These are phyloP conservation scores for Bombus turneri DNA, from an alignment of 1,140 invertebrate species.

Conservation along the genomic window DNA sequence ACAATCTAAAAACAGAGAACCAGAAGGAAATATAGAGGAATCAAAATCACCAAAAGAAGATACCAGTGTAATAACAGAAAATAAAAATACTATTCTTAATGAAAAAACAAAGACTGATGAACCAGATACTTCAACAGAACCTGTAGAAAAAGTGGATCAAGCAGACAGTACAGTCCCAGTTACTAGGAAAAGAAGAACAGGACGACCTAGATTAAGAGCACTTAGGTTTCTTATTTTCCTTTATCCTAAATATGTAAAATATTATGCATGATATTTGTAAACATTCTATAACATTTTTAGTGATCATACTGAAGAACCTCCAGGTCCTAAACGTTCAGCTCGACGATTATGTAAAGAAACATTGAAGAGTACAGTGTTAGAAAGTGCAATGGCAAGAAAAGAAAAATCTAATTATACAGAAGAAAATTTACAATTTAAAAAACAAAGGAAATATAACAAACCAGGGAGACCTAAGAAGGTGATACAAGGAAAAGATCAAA, in stretches of 20 bases:
- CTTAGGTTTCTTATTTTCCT: conserved; percentile 68
- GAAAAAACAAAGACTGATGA: conserved; percentile 47
- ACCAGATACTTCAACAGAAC: conserved; percentile 6
- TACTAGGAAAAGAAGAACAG: conserved; percentile 74
- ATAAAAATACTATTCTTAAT: conserved; percentile 15
- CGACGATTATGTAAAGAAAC: conserved; percentile 80
- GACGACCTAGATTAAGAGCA: conserved; percentile 72
- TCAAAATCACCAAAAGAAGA: conserved; percentile 25
- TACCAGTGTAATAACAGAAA: conserved; percentile 31
- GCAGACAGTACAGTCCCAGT: conserved; percentile 54
- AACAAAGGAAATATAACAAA: conserved; percentile 77
- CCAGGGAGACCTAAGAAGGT: conserved; percentile 78
- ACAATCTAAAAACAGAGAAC: conserved; percentile 21
- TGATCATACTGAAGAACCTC: conserved; percentile 74
- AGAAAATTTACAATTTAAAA: conserved; percentile 75
- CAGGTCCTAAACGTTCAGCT: conserved; percentile 80
- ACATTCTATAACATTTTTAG: conserved; percentile 69
- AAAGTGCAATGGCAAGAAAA: conserved; percentile 82
- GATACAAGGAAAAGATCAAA: conserved; percentile 60
- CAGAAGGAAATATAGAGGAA: conserved; percentile 13
- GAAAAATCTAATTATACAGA: conserved; percentile 81
- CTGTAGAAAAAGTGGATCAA: conserved; percentile 52
- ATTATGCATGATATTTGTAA: conserved; percentile 46
- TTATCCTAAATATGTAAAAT: conserved; percentile 15
- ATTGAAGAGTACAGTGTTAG: conserved; percentile 79